A percentile compares a stretch with the other conserved stretches of the same genome.
These are phyloP conservation scores for Theropithecus gelada DNA, from an alignment of 2,113 vertebrate species.

Conservation along the genomic window DNA sequence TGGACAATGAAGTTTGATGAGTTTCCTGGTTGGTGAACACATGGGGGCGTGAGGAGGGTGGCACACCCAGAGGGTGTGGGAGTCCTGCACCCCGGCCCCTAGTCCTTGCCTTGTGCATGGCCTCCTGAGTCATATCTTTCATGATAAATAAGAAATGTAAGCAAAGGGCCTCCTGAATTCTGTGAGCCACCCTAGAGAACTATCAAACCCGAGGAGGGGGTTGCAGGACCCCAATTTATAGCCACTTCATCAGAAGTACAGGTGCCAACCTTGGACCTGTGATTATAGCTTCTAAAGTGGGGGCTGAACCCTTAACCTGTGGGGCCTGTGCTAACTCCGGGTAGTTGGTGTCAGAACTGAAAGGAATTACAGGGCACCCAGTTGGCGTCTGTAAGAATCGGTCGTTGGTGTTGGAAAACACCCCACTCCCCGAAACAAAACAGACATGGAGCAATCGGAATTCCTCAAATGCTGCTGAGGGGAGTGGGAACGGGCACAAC, in stretches of 20 bases:
- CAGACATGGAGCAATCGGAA: neutral
- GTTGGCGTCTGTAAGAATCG: neutral
- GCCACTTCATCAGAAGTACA: neutral
- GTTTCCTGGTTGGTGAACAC: too few species aligned
- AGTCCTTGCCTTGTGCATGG: too few species aligned
- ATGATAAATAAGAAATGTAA: accelerated
- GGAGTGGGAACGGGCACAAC: accelerated
- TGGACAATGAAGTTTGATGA: too few species aligned
- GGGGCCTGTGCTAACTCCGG: neutral
- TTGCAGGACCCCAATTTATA: accelerated
- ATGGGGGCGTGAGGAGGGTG: accelerated
- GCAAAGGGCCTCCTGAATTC: neutral
- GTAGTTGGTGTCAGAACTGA: neutral
- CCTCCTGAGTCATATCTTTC: neutral
- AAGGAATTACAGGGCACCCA: neutral
- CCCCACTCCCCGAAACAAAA: neutral
- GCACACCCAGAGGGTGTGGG: neutral
- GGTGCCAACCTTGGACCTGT: neutral
- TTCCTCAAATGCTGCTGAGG: neutral
- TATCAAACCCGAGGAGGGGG: too few species aligned
- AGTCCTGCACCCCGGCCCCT: neutral
- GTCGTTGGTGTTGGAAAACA: neutral
- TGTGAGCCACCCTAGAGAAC: neutral
- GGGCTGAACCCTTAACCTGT: too few species aligned
- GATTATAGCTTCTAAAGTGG: accelerated